Base-by-base conservation (phyloP, 2,797 vertebrate genomes). In the Cephalopachus bancanus region DNA sequence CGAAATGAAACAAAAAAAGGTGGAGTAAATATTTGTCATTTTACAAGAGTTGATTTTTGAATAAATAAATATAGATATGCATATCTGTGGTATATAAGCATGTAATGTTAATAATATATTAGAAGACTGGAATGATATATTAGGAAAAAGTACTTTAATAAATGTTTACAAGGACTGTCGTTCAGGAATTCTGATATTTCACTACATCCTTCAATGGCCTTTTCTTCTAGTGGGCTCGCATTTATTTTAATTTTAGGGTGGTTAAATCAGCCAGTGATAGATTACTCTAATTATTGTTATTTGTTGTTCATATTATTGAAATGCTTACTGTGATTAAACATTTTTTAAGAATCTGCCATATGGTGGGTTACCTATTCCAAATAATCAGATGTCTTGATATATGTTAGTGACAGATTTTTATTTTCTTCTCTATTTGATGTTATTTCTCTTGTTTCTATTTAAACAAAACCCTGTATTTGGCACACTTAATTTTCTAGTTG, bases 331-430 rank as follows among this genome's bases (percentile, higher is more conserved):
- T 91, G 75, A 97, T 83, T 96, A 93, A 97, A 95, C 69, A 95
- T 84, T 93, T 96, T 94, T 89, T 95, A 94, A 62, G 22, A 72
- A 22, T 94, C 17, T 95, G 28, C 59, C 89, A 94, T 96, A 95
- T 92, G 76, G 69, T 76, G 30, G n/a, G 51, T 60, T 75, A 83
- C 76, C 60, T 97, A 83, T 57, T 95, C 75, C 19, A 95, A 95
- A 93, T 95, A 91, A 90, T 96, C 87, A 83, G 20, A 96, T 93
- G 83, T 95, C 96, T 90, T 96, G 37, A 95, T 95, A 10, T 76
- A 83, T 62, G 16, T 67, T 86, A 84, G n/a, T 93, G 79, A 84
- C 95, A 96, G 28, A 92, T 96, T 95, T 94, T 76, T 81, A 51
- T 91, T 91, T 95, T 51, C 49, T 91, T 95, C 76, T 92, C 16